Conservation (phyloP, 2,888 invertebrate species). For the Chalcis sispes region DNA sequence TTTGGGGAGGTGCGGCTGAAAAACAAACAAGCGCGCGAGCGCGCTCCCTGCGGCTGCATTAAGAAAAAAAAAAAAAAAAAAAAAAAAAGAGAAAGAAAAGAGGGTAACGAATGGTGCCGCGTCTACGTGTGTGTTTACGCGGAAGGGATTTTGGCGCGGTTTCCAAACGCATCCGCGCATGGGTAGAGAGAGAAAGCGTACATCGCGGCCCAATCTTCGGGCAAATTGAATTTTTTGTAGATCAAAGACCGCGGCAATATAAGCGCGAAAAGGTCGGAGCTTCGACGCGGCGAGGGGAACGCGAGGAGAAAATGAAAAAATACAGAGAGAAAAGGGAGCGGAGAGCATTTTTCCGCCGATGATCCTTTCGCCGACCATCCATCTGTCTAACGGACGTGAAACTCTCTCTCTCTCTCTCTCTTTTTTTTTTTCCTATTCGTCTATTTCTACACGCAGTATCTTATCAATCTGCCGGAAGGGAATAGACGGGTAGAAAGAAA, state of each 20-base stretch:
- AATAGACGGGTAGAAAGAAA: constrained; percentile 26
- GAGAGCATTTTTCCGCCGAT: constrained; percentile 4
- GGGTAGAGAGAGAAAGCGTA: too few relatives aligned
- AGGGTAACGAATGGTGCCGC: not conserved
- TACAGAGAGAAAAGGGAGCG: not conserved
- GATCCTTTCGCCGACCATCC: constrained; percentile 28
- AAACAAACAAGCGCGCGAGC: too few relatives aligned
- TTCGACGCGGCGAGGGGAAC: constrained; percentile 7
- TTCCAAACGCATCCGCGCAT: constrained; percentile 61
- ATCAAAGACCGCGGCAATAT: constrained; percentile 67
- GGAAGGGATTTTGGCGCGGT: constrained; percentile 54
- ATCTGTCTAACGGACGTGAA: constrained; percentile 29
- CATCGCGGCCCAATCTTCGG: constrained; percentile 70
- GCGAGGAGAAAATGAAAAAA: not conserved
- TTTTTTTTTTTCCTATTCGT: too few relatives aligned
- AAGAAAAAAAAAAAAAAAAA: too few relatives aligned
- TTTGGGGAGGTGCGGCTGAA: too few relatives aligned
- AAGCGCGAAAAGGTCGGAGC: constrained; percentile 46
- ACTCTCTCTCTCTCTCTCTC: not conserved
- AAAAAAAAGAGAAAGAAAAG: not conserved
- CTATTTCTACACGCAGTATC: not conserved
- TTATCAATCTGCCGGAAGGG: not conserved
- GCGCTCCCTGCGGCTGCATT: too few relatives aligned
- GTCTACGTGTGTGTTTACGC: not conserved
- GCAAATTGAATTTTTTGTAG: constrained; percentile 74